A percentile compares a stretch with the other conserved stretches of the same genome.
Conservation (phyloP, 2,113 vertebrate species). For the Zosterops borbonicus region DNA sequence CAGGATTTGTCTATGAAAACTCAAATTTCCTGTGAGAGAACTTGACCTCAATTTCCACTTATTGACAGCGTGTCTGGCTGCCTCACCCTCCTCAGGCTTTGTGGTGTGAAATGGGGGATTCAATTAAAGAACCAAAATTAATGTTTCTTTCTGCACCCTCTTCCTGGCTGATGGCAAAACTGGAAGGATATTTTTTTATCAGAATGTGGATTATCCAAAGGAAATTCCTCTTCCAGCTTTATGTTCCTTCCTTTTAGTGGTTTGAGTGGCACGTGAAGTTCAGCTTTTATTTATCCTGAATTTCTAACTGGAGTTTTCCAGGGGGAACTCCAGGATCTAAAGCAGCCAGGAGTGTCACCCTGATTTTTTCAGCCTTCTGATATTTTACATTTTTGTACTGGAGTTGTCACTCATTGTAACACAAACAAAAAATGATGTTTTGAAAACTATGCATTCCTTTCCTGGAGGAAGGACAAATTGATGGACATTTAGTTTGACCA, state of each 20-base stretch:
- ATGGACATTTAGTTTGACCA: no score
- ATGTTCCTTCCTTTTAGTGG: neutral
- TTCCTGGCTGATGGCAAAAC: neutral
- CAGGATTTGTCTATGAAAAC: constrained; percentile 35
- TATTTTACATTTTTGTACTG: no score
- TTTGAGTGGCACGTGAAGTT: neutral
- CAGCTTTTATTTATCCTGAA: neutral
- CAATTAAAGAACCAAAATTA: constrained; percentile 41
- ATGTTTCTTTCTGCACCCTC: neutral
- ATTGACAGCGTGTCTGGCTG: constrained; percentile 16
- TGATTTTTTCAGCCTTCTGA: no score
- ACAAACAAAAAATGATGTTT: no score
- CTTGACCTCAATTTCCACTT: constrained; percentile 50
- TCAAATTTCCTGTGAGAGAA: constrained; percentile 8
- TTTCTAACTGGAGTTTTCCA: neutral
- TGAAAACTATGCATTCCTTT: no score
- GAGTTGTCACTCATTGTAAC: no score
- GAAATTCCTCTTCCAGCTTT: neutral
- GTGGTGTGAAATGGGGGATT: constrained; percentile 41
- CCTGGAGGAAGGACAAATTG: no score
- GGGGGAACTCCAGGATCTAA: neutral
- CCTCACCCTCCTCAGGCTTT: neutral
- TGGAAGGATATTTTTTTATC: neutral
- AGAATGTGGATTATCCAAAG: neutral
- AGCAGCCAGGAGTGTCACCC: neutral